Base-by-base conservation (phyloP, 2,888 invertebrate genomes). In the Metalampra italica region DNA sequence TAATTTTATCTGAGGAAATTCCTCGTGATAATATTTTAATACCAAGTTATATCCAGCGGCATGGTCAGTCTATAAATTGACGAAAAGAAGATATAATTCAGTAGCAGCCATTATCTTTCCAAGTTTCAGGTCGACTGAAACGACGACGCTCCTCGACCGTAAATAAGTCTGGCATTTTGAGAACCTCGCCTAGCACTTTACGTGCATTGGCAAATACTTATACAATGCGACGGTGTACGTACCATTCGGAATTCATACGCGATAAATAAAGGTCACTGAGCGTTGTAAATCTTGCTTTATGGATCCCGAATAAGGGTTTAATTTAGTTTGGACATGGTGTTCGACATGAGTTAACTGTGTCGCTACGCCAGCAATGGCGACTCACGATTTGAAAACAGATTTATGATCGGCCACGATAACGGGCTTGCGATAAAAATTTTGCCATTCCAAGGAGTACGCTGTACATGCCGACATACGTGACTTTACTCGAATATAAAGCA, bases 331-430 rank as follows among this genome's bases (percentile, higher is more conserved):
- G 63, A 55, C 51, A 51, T 57, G 58, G 56, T 53, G 50, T 60
- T 59, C 61, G 65, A 74, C 75, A 73, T 76, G 71, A 71, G 71
- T 68, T 77, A 70, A 73, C 71, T 73, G 66, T 67, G 70, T 63
- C 65, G 68, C 67, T 56, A 64, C 64, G 69, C 69, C 11, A 60
- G 72, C 68, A 66, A 76, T 75, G 78, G 83, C 83, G 81, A 83
- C 78, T 85, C 82, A 85, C 85, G 86, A 87, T 84, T 88, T 77
- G 79, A 87, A 89, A 89, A 86, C 85, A 85, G 86, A 89, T 89
- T 89, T 89, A 89, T 87, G 89, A 86, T 88, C 85, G 79, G 68
- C 76, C 70, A 81, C 88, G 89, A 88, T 88, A 88, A 88, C 87
- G 88, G 86, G 74, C 71, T 78, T 73, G 85, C 87, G 87, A 89